Evolutionary conservation across 2,113 vertebrate genomes (phyloP), one percentile per base, ranked within the genome.

Genomic region (Gymnobelideus leadbeateri): DNA sequence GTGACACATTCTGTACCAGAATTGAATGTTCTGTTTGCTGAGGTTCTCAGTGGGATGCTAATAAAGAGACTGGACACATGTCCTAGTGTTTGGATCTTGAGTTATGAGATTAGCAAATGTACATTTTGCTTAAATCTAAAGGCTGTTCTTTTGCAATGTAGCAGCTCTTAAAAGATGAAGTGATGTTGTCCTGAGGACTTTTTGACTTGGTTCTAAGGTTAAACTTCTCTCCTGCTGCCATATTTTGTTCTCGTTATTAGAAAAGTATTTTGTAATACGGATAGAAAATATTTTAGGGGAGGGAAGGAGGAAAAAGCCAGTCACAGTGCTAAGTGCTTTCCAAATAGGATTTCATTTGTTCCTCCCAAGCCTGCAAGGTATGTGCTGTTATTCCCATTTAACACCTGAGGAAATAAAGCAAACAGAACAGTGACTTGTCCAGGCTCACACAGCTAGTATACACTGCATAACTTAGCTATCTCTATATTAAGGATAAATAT

Each of bases 21-120:
- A 97, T 93, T 95, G 37, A 50, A 47, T 68, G 94, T 93, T 96
- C 94, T 94, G 53, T 92, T 95, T 96, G 94, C 68, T 43, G 31
- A 92, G 46, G 8, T n/a, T 96, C 97, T 97, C 97, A 90, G 91
- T 43, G 94, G 91, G 91, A 49, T 96, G 93, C 93, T 94, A 97
- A 92, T 47, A 96, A 92, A 95, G 97, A 95, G 89, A 97, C 84
- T 94, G 53, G 91, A 91, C 96, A 84, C 52, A n/a, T 28, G 26
- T 91, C 90, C 84, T 92, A 49, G 50, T 28, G 57, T 95, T 92
- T 95, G 54, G 77, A 89, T 93, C 94, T 96, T 89, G 52, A 95
- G 52, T 95, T 95, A 96, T 8, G 89, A 96, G 96, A 97, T 97
- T 96, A 97, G 92, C 93, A 95, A 96, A 77, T 84, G 37, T 68